Percentiles rank a stretch among this genome's conserved stretches.
phyloP scores from a whole-genome alignment of 2,113 vertebrate genomes.

The Hydrolagus affinis region DNA sequence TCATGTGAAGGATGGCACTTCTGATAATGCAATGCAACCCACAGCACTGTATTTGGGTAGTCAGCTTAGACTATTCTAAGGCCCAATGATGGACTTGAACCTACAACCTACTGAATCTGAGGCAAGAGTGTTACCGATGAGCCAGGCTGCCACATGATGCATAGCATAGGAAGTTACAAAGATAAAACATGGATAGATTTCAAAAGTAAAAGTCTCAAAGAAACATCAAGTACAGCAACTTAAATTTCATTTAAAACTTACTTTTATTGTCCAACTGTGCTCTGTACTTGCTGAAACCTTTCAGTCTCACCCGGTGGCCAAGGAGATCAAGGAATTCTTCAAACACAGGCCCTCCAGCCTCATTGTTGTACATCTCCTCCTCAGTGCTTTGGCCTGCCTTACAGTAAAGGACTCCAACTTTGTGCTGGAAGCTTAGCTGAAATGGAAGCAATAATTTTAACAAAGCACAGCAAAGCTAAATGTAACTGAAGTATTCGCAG shows the following conservation, averaged over 20 bases:
- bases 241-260: slow-evolving; percentile 49
- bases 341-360: slow-evolving; percentile 79
- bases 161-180: background rate
- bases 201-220: background rate
- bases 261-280: slow-evolving; percentile 97
- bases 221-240: background rate
- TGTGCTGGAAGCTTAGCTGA: slow-evolving; percentile 97
- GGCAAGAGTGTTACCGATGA: no score
- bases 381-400: slow-evolving; percentile 91
- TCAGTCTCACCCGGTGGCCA: slow-evolving; percentile 88
- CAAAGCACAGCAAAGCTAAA: background rate
- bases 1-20: no score
- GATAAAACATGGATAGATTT: background rate
- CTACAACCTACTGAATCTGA: no score
- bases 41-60: no score
- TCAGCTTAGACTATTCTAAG: no score
- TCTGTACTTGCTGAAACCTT: slow-evolving; percentile 89
- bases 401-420: slow-evolving; percentile 93
- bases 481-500: no score
- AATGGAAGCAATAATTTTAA: slow-evolving; percentile 40
- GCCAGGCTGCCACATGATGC: no score
- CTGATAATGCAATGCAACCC: no score
- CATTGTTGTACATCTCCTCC: slow-evolving; percentile 98
- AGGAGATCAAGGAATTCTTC: slow-evolving; percentile 93
- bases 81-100: no score